Conservation (phyloP, 2,113 vertebrate species). For the Cavia porcellus region DNA sequence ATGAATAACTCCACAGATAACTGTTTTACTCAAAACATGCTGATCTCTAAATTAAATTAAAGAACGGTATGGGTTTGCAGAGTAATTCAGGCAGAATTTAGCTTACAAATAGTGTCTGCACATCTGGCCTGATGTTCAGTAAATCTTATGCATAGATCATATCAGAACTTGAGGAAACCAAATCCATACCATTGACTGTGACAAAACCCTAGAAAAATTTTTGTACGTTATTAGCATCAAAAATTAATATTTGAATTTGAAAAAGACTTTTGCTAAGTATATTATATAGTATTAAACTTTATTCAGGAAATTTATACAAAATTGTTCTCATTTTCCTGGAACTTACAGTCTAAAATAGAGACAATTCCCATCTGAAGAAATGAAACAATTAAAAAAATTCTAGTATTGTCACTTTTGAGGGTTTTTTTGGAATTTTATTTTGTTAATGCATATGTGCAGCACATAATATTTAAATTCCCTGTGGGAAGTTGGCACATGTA, state of each 20-base stretch:
- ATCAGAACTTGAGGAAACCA: not conserved
- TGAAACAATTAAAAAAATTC: not conserved
- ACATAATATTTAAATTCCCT: not conserved
- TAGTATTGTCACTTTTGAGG: not conserved
- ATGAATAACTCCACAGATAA: not conserved
- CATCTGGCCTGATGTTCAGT: not conserved
- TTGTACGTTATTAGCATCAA: not conserved
- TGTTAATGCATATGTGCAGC: too few relatives aligned
- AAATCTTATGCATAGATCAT: not conserved
- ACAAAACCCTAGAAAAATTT: not conserved
- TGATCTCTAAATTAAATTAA: not conserved
- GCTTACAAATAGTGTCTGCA: not conserved
- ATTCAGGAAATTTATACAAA: slow-evolving; percentile 1
- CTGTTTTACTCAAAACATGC: not conserved
- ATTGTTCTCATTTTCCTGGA: not conserved
- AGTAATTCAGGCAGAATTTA: not conserved
- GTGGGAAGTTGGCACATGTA: not conserved
- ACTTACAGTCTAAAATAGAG: not conserved
- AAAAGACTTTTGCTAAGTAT: not conserved
- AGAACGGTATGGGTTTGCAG: not conserved
- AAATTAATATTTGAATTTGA: not conserved
- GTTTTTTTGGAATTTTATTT: not conserved
- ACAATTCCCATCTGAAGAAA: not conserved
- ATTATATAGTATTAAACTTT: not conserved
- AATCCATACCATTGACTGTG: not conserved